These are phyloP conservation scores for Heterocephalus glaber DNA, from an alignment of 2,113 vertebrate genomes.

Conservation along the genomic window DNA sequence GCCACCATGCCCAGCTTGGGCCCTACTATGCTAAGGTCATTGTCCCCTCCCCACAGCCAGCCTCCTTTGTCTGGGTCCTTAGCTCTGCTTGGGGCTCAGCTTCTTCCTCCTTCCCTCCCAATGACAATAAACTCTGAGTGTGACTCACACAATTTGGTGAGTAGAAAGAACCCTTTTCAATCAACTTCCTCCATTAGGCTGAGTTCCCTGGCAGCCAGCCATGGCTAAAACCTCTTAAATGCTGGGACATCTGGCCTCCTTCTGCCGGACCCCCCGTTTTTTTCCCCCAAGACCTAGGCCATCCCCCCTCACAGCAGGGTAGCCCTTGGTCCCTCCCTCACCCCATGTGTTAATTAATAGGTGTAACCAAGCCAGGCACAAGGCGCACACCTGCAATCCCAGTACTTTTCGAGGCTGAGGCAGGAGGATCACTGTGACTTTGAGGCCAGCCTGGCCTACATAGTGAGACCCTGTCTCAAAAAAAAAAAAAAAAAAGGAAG, in stretches of 20 bases:
- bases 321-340: background rate
- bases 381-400: too few relatives aligned
- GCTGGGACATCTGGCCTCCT: background rate
- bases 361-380: background rate
- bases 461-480: background rate
- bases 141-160: background rate
- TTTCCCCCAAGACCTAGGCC: background rate
- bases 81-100: background rate
- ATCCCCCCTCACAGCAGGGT: background rate
- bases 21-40: background rate
- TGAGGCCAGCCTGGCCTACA: background rate
- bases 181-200: background rate
- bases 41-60: background rate
- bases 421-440: background rate
- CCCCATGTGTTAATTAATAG: constrained; percentile 1
- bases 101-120: background rate
- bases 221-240: background rate
- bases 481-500: background rate
- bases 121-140: background rate
- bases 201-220: background rate
- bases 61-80: background rate
- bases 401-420: background rate
- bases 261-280: background rate
- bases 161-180: background rate
- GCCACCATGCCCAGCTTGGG: too few relatives aligned